phyloP scores from a whole-genome alignment of 2,113 vertebrate species.

The Leiothrix lutea region DNA sequence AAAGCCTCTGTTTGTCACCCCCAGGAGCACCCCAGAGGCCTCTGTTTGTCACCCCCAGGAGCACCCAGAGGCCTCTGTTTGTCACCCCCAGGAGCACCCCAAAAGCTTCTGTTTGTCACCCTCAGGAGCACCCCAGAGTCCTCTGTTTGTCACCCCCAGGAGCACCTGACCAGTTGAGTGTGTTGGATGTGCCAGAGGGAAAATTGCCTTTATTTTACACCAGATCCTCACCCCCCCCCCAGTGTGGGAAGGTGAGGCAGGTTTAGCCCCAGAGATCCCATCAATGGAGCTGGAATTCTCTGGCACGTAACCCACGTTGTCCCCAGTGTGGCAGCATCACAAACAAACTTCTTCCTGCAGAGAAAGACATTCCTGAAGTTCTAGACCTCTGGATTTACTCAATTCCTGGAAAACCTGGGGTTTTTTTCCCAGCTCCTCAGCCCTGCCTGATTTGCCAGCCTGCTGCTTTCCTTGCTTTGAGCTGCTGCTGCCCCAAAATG shows the following conservation, averaged over 20 bases:
- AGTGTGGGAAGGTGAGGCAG: rapidly evolving
- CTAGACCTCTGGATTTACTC: background rate
- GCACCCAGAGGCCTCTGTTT: no score
- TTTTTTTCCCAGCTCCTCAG: background rate
- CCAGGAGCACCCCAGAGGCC: no score
- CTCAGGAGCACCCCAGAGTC: no score
- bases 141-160: background rate
- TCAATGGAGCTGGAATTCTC: background rate
- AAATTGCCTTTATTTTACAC: rapidly evolving
- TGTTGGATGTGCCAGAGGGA: background rate
- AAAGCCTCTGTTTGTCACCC: no score
- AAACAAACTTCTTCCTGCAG: background rate
- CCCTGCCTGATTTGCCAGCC: background rate
- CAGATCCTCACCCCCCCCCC: background rate
- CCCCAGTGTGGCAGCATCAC: background rate
- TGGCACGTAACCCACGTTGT: background rate
- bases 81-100: no score
- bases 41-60: no score
- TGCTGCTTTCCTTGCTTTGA: background rate
- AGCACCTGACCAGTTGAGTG: rapidly evolving
- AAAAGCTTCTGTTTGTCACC: no score
- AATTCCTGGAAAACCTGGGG: background rate
- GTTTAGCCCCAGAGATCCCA: background rate
- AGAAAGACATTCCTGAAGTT: background rate
- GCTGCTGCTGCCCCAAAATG: background rate